Evolutionary conservation across 2,888 invertebrate genomes (phyloP), one percentile per base, ranked within the genome.

Genomic region (Drosophila multiciliata): DNA sequence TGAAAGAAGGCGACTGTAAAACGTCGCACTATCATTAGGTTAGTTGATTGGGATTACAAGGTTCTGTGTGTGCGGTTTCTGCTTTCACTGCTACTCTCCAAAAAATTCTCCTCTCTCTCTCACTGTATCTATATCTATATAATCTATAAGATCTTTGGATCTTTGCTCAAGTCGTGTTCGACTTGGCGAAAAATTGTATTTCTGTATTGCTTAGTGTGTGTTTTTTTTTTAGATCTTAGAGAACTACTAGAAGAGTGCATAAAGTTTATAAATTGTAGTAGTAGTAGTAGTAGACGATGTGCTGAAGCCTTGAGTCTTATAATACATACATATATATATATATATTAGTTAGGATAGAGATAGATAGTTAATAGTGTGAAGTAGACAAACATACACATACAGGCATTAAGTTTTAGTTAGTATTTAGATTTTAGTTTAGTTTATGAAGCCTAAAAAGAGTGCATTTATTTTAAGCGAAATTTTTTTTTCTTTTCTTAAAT

Each of bases 1-100:
- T 98, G 96, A 98, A 98, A 94, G 98, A 97, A 93, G 98, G 98
- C 94, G 97, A 98, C 98, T 98, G 96, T 94, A 96, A 95, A 94
- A 94, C 94, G 94, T 95, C 94, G 94, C 94, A 95, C 94, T 95
- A 93, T 93, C 92, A 93, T 93, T 93, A 93, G 93, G 93, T 93
- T 93, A 93, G 93, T 93, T 93, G 93, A 92, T 92, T 93, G 92
- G 93, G 93, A 93, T 90, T 91, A 93, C 92, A 93, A 93, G 93
- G 93, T 93, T 92, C 93, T 92, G 92, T 92, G 92, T 92, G 92
- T 93, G 92, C 92, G 93, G 92, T 92, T 84, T 86, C 73, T 83
- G 63, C 69, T 66, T 67, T 73, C 69, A 77, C 71, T 73, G 64
- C 52, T 45, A 45, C 45, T 45, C 59, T 71, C 78, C 73, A 59